Evolutionary conservation across 2,888 invertebrate genomes (phyloP), one percentile per base, ranked within the genome.

Genomic region (Alsophila aescularia): DNA sequence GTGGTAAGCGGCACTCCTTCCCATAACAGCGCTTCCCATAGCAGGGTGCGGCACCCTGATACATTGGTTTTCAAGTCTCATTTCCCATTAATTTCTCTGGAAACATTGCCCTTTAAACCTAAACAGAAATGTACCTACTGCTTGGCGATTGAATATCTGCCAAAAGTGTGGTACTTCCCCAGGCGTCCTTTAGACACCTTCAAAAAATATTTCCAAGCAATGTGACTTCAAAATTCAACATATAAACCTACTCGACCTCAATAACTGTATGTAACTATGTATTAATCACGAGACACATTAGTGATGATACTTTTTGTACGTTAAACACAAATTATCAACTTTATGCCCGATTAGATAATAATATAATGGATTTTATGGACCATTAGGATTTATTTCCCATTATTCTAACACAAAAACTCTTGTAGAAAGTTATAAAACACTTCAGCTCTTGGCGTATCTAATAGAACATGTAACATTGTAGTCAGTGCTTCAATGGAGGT

Each of bases 301-400:
- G 34, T 44, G 9, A 9, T 32, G n/a, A 1, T 5, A 14, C 16
- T 24, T 13, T 6, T n/a, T 37, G n/a, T 7, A 18, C 0, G 14
- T 13, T 18, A 21, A 12, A 21, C 5, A 12, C 12, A 32, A 24
- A 10, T n/a, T 34, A 44, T 24, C 24, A 10, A 37, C 8, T 32
- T 24, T 18, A 45, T 44, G 31, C 0, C 21, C 14, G 52, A 52
- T 52, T 52, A 52, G 52, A 52, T 52, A 41, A 34, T 45, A 47
- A 39, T 32, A 32, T 52, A 41, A 52, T 52, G 41, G 40, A 35
- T 13, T 45, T 47, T 45, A 47, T 41, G 13, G 16, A 37, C 21
- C 31, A 52, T 31, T 36, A 10, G 34, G 12, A 43, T 52, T 39
- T 52, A 40, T 35, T 15, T 7, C 16, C 52, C 40, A 52, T 51